Base-by-base conservation (phyloP, 2,888 invertebrate genomes). In the Leptinotarsa tumamoca region DNA sequence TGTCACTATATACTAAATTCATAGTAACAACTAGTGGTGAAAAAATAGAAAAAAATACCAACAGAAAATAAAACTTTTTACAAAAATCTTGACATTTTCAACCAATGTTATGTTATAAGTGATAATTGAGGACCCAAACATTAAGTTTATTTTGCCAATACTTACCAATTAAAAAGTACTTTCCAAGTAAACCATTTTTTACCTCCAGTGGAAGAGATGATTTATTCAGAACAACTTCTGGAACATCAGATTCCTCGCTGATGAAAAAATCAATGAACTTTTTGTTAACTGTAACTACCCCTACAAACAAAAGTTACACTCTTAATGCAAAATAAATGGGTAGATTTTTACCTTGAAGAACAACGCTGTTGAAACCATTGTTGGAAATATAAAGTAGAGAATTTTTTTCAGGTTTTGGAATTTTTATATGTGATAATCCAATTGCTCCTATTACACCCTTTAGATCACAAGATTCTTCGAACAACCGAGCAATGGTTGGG, bases 361-460 rank as follows among this genome's bases (percentile, higher is more conserved):
- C 77, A 21, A 79, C 18, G 21, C 77, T 71, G 27, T 73, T 50
- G 63, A 67, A 79, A 58, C 73, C 66, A 43, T 70, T 73, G n/a
- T 52, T 61, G 23, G 66, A 72, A 33, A 23, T 69, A 75, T 23
- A 49, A 68, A 13, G 71, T 70, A 4, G 52, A 7, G 52, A 17
- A 14, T 73, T 49, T 13, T 75, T 71, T 72, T 71, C 74, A 4
- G 71, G 71, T 49, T 72, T 76, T 23, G 73, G 72, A 68, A 79
- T 79, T 67, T 77, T 77, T 33, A 79, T 73, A 52, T 79, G 69
- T n/a, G 77, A 79, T n/a, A 76, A 69, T 17, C 79, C 77, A 27
- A 79, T 49, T 17, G 74, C 73, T 17, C 79, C 79, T 61, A 79
- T 71, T 50, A 77, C 75, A n/a, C 68, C 72, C 50, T 63, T 52